Evolutionary conservation across 2,888 invertebrate genomes (phyloP).

Genomic region (Coelinius sp.): DNA sequence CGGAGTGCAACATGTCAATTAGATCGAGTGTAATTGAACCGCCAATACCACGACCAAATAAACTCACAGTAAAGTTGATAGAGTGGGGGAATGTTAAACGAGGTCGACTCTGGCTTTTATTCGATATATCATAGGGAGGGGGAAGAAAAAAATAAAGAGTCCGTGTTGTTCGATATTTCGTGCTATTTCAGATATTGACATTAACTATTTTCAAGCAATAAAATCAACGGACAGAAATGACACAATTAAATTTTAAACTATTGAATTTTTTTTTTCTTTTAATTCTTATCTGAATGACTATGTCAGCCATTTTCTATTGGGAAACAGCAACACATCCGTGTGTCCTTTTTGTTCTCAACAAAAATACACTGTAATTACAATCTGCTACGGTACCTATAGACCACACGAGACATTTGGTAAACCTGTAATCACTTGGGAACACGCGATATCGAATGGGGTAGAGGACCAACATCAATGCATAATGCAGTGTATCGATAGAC

Average conservation of each 20-base stretch:
- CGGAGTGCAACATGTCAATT: not conserved
- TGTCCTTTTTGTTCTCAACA: not conserved
- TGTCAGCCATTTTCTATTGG: too few relatives aligned
- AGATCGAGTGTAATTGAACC: constrained; percentile 17
- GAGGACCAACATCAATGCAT: constrained; percentile 10
- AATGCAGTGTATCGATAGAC: constrained; percentile 22
- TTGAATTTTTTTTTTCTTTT: too few relatives aligned
- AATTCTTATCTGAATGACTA: too few relatives aligned
- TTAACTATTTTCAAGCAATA: too few relatives aligned
- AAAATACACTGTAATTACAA: constrained; percentile 22
- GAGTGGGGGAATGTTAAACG: too few relatives aligned
- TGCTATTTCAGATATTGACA: too few relatives aligned
- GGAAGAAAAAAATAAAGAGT: too few relatives aligned
- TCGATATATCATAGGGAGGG: too few relatives aligned
- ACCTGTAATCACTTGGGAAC: constrained; percentile 20
- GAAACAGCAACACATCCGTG: not conserved
- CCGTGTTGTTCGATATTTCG: too few relatives aligned
- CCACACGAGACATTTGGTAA: constrained; percentile 1
- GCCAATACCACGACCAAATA: constrained; percentile 4
- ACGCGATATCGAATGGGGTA: constrained; percentile 12
- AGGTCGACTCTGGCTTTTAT: too few relatives aligned
- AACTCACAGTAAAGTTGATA: constrained; percentile 6
- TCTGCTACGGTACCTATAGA: not conserved
- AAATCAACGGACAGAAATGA: too few relatives aligned
- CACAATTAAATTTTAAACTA: too few relatives aligned